Evolutionary conservation across 2,888 invertebrate species (phyloP).

Genomic region (Hirtodrosophila trivittata): DNA sequence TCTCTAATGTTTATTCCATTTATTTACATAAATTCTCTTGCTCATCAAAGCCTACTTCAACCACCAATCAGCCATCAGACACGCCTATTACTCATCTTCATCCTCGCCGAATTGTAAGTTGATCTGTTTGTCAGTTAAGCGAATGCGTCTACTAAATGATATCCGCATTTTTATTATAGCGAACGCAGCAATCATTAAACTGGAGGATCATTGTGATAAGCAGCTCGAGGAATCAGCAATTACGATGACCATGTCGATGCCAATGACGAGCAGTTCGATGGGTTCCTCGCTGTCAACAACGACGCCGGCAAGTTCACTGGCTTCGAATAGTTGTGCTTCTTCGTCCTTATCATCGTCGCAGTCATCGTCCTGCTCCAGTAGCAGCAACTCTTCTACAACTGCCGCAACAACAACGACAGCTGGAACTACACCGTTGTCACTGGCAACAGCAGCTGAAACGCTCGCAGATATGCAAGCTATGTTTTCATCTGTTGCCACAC

Average conservation of each 20-base stretch:
- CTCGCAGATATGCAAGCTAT: constrained; percentile 67
- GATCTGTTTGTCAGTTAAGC: neutral
- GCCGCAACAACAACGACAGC: constrained; percentile 50
- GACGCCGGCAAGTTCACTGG: constrained; percentile 58
- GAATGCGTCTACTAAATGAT: neutral
- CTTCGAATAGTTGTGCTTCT: constrained; percentile 67
- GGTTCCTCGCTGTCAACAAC: constrained; percentile 61
- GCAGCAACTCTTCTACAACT: constrained; percentile 57
- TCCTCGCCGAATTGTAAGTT: constrained; percentile 66
- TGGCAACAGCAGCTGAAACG: constrained; percentile 43
- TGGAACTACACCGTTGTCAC: constrained; percentile 33
- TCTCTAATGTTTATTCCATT: constrained; percentile 6
- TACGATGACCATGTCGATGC: constrained; percentile 37
- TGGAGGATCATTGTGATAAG: constrained; percentile 73
- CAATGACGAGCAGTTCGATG: constrained; percentile 57
- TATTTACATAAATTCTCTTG: constrained; percentile 14
- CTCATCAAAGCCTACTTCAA: constrained; percentile 57
- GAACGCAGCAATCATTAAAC: constrained; percentile 45
- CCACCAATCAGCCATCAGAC: constrained; percentile 55
- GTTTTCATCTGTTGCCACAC: constrained; percentile 65
- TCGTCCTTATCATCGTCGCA: constrained; percentile 72
- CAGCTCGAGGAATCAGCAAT: constrained; percentile 59
- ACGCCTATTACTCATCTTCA: constrained; percentile 64
- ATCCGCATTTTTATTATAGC: constrained; percentile 25
- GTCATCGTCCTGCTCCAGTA: constrained; percentile 69